Base-by-base conservation (phyloP, 1,140 invertebrate species). In the Drosophila mauritiana region DNA sequence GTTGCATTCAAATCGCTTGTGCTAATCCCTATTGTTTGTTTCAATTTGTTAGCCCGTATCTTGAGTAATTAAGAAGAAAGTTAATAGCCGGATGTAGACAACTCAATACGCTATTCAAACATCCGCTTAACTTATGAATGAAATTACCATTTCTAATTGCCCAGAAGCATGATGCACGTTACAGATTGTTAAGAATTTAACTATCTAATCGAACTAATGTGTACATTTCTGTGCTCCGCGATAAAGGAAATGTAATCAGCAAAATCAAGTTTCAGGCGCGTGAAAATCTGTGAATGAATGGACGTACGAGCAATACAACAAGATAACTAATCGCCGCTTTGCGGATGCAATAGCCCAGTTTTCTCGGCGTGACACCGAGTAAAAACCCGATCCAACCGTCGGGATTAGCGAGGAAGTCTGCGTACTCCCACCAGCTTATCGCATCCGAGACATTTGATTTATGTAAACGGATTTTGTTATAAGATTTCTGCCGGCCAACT, bases 401-500 rank as follows among this genome's bases (percentile, higher is more conserved):
- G 59, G 63, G 63, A 65, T 65, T 22, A 53, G 61, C 64, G 27
- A 70, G 68, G 68, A 70, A 70, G 68, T 70, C 68, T 56, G 27
- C 42, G 36, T 69, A 68, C 64, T 68, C 64, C 64, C 64, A 68
- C 64, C 37, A 62, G 55, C 34, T 37, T 6, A 13, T 61, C 64
- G 64, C 64, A 68, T 68, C 46, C 68, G 51, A 40, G 68, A 70
- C 68, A 70, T 70, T 70, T 70, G 64, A 70, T 70, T 70, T 70
- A 70, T 70, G 51, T 17, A 20, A 22, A 27, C 51, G 40, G 64
- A 54, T 45, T 68, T 68, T 36, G 22, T 65, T 65, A 65, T 64
- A 65, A 39, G 43, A 65, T 65, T 45, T 43, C 12, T 39, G 37
- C 61, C 17, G 25, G 34, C 43, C 34, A 69, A n/a, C 64, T 56